Evolutionary conservation across 2,888 invertebrate genomes (phyloP), one percentile per base, ranked within the genome.

Genomic region (Drosophila fungiperda): DNA sequence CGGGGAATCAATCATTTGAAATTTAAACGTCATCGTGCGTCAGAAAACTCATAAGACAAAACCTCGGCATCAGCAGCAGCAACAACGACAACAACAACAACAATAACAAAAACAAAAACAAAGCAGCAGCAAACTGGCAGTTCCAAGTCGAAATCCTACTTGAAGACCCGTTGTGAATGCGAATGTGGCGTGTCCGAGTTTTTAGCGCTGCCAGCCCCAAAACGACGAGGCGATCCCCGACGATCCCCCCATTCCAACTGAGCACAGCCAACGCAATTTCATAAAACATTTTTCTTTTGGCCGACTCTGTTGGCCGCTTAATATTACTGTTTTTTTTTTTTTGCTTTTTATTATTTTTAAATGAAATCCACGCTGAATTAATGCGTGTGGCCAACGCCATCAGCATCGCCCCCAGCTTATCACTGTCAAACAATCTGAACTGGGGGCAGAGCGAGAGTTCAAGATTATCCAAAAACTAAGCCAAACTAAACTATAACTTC

Each of bases 1-100:
- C 88, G 86, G 88, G 88, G 87, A 87, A 87, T 87, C 87, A 87
- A 87, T 87, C 87, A 87, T 86, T 83, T 82, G 86, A 89, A 87
- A 87, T 88, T 88, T 90, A 86, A 89, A 89, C 90, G 90, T 87
- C 87, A 87, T 89, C 87, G 87, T 87, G 86, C 87, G 88, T 88
- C 89, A 85, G 89, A 89, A 81, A 87, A 84, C 86, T 87, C 88
- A 86, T 85, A 86, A 87, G 88, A 84, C 79, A 82, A 79, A 76
- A 61, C 53, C 82, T 70, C 33, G 69, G 64, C 76, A 81, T 67
- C 81, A 73, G 59, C 58, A 67, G 40, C 70, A 76, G 52, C 54
- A 68, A 35, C 71, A 70, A 61, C 58, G 61, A 36, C 61, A 32
- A 29, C 38, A 65, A 42, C 40, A 48, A 20, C 58, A 23, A 50